Evolutionary conservation across 1,140 invertebrate genomes (phyloP), one percentile per base, ranked within the genome.

Genomic region (Macrobrachium rosenbergii): DNA sequence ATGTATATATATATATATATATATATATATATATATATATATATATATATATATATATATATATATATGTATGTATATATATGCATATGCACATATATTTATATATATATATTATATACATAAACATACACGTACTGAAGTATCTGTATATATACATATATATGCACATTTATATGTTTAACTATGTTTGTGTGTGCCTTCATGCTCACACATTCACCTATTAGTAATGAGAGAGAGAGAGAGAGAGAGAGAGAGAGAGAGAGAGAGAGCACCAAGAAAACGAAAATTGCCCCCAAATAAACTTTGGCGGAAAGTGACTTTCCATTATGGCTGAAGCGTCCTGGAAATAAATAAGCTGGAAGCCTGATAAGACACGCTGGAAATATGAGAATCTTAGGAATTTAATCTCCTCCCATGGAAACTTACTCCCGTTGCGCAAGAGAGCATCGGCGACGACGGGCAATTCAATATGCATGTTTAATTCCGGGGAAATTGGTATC

Each of bases 261-360:
- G 64, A 82, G 80, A 82, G 80, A 82, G 67, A 82, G n/a, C n/a
- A n/a, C n/a, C n/a, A n/a, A n/a, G n/a, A 16, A 67, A 28, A 60
- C 21, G 43, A 58, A 79, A 12, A 79, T 28, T 72, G 0, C 52
- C 12, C 52, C 7, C 52, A 52, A 52, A 52, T 52, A 52, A 52
- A 52, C 52, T 52, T 52, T 52, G 52, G 52, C 12, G 52, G 7
- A 52, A 52, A 52, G 52, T 52, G 52, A 52, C 52, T 52, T 52
- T 12, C 52, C 52, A 52, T 52, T 52, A 52, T 52, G 52, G 52
- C 7, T 52, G 52, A 52, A 52, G 52, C 52, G 12, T 52, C 52
- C 12, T 52, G 52, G 52, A 52, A 52, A 52, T 52, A 52, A 52
- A 52, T 8, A 52, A 52, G 52, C 52, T 0, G 7, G 52, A 52